Evolutionary conservation across 2,113 vertebrate genomes (phyloP), one percentile per base, ranked within the genome.

Genomic region (Drymodes brunneopygia): DNA sequence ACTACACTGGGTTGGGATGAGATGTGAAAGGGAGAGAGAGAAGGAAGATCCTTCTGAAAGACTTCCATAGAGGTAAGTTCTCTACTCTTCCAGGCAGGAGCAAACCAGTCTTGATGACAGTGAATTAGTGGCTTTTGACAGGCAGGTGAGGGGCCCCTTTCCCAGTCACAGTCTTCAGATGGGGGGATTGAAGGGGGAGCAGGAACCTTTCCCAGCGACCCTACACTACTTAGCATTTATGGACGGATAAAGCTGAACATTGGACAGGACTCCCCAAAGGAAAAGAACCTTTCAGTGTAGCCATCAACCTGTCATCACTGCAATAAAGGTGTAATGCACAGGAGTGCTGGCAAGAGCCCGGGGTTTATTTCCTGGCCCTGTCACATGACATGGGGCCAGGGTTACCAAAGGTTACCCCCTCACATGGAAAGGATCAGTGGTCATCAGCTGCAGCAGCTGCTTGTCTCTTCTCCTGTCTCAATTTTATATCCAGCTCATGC

Each of bases 291-390:
- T 98, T 98, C 97, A 98, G 67, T 97, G 96, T 94, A 96, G 95
- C 91, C 96, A 91, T 98, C 97, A 98, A 98, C 96, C 97, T 98
- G 97, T 98, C 98, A 98, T 97, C 97, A 94, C 95, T 45, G 94
- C 85, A 95, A 96, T 97, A 97, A 97, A 97, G 97, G 92, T 95
- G 91, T 97, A 96, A 96, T 92, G 90, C 91, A 73, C 81, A 91
- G 91, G 95, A 92, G 95, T 69, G 80, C 90, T 93, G 88, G 80
- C 94, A 93, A 91, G 92, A 96, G 92, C 95, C 73, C 51, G 33
- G 93, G 69, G 92, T 96, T 96, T 96, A 93, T 96, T 97, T 95
- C 95, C 94, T 90, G 88, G 81, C 86, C 86, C 67, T 86, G 85
- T 88, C 94, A 95, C 90, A 86, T 96, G 90, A 94, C 96, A 91